These are phyloP conservation scores for Eupithecia vulgata DNA, from an alignment of 2,888 invertebrate species.

Conservation along the genomic window DNA sequence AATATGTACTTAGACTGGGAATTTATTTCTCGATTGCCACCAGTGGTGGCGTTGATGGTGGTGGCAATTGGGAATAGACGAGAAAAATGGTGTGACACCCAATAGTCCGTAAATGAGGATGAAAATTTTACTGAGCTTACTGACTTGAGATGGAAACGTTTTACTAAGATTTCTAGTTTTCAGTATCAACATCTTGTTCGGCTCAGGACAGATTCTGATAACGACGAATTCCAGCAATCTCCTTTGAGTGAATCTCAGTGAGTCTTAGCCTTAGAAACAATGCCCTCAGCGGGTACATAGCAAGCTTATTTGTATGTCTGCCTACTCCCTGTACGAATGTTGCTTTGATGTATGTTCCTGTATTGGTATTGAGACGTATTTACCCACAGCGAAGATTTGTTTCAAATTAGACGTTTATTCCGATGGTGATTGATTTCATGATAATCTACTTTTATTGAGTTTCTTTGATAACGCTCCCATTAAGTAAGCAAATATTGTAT, in stretches of 20 bases:
- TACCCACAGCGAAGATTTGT: slow-evolving; percentile 11
- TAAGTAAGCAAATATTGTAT: not conserved
- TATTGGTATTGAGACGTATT: slow-evolving; percentile 18
- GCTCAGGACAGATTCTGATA: not conserved
- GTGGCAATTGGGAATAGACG: too few relatives aligned
- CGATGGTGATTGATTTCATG: not conserved
- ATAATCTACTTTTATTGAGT: not conserved
- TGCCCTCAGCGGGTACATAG: slow-evolving; percentile 18
- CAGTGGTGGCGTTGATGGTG: too few relatives aligned
- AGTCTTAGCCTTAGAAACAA: slow-evolving; percentile 11
- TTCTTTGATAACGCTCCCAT: not conserved
- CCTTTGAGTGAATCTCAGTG: not conserved
- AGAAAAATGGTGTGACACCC: not conserved
- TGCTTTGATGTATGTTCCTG: slow-evolving; percentile 21
- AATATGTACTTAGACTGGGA: too few relatives aligned
- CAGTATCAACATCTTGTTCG: not conserved
- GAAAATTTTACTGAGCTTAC: not conserved
- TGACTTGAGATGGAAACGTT: not conserved
- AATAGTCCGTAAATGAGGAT: not conserved
- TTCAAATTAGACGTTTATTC: slow-evolving; percentile 6
- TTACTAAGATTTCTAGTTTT: not conserved
- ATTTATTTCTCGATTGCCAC: too few relatives aligned
- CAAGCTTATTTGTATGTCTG: slow-evolving; percentile 30
- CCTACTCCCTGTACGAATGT: slow-evolving; percentile 15
- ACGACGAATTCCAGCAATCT: not conserved